phyloP scores from a whole-genome alignment of 1,140 invertebrate species.

The Drosophila nasuta region DNA sequence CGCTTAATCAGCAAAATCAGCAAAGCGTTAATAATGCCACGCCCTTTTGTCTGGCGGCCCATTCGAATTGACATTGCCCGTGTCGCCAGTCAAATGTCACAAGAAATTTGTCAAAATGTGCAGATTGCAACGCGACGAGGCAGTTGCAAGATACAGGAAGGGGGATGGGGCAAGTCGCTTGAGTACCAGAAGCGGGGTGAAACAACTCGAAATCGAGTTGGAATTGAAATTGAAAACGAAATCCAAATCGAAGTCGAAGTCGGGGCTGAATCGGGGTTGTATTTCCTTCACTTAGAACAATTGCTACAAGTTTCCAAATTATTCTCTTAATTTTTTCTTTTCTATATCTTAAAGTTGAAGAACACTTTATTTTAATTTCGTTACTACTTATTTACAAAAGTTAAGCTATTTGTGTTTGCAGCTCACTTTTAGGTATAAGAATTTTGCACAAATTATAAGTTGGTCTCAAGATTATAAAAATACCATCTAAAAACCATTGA shows the following conservation, averaged over 20 bases:
- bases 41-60: slow-evolving; percentile 51
- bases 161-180: not conserved
- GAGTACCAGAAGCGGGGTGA: not conserved
- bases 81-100: slow-evolving; percentile 73
- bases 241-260: not conserved
- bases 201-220: not conserved
- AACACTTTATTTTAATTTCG: no score
- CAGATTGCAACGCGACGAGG: slow-evolving; percentile 21
- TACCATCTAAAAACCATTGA: no score
- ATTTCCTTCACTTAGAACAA: not conserved
- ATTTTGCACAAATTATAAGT: no score
- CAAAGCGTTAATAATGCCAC: slow-evolving; percentile 78
- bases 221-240: not conserved
- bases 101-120: slow-evolving; percentile 71
- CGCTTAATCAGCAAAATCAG: slow-evolving; percentile 69
- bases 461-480: no score
- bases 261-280: not conserved
- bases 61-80: slow-evolving; percentile 41
- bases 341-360: no score
- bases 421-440: no score
- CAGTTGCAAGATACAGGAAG: not conserved
- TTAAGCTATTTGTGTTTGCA: no score
- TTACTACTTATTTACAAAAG: no score
- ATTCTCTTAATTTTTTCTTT: no score
- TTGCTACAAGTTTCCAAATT: not conserved